A percentile compares a stretch with the other conserved stretches of the same genome.
phyloP scores from a whole-genome alignment of 2,888 invertebrate genomes.

The Altica lythri region DNA sequence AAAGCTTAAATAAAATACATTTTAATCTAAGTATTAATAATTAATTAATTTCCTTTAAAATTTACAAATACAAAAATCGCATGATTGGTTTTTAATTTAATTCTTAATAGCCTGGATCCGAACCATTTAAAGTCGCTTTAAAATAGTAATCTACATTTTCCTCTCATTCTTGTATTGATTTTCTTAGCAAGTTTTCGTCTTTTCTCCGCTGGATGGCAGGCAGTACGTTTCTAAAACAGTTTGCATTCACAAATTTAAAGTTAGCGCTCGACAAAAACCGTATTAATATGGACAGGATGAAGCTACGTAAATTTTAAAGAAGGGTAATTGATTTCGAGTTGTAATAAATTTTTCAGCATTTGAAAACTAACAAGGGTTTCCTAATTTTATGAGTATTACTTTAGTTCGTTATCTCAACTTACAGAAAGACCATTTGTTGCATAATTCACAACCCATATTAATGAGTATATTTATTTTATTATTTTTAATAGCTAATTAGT shows the following conservation, averaged over 20 bases:
- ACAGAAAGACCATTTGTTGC: constrained; percentile 3
- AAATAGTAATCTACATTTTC: constrained; percentile 17
- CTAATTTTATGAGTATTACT: constrained; percentile 23
- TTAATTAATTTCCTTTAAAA: too few species aligned
- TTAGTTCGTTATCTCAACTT: constrained; percentile 23
- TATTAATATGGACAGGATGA: constrained; percentile 49
- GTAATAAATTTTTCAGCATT: constrained; percentile 45
- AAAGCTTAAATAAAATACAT: too few species aligned
- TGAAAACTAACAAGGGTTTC: constrained; percentile 40
- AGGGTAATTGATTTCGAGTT: constrained; percentile 49
- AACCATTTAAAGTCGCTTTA: not conserved
- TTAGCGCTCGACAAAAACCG: constrained; percentile 13
- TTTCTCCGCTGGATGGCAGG: constrained; percentile 11
- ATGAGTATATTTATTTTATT: too few species aligned
- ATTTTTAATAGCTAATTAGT: too few species aligned
- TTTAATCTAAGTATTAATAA: too few species aligned
- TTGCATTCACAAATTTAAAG: not conserved
- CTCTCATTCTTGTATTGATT: constrained; percentile 14
- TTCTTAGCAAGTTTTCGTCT: not conserved
- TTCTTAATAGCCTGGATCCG: not conserved
- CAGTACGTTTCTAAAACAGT: not conserved
- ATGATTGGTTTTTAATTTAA: not conserved
- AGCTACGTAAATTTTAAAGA: constrained; percentile 47
- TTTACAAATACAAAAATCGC: not conserved
- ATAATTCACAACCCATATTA: too few species aligned